Percentiles rank a stretch among this genome's conserved stretches.
Evolutionary conservation across 1,140 invertebrate genomes (phyloP).

Genomic region (Polypedilum pembai): DNA sequence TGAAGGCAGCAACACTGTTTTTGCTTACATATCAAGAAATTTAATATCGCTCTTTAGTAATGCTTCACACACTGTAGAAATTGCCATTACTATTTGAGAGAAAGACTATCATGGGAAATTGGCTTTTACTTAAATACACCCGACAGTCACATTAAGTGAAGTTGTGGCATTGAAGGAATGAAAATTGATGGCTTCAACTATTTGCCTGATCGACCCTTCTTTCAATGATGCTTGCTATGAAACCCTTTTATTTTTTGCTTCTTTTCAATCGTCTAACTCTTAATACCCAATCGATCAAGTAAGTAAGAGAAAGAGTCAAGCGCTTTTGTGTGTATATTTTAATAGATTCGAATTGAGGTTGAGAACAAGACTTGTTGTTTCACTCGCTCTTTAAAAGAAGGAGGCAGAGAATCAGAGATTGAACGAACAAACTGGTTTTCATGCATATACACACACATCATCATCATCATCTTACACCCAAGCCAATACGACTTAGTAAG

Average conservation of each 20-base stretch:
- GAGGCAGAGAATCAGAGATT: neutral
- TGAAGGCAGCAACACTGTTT: too few species aligned
- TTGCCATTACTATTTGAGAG: too few species aligned
- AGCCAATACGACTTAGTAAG: neutral
- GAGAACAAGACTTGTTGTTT: too few species aligned
- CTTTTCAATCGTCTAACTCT: neutral
- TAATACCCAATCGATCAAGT: conserved; percentile 8
- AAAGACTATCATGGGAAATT: neutral
- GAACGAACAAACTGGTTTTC: neutral
- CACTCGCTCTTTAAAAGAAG: too few species aligned
- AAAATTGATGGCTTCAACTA: conserved; percentile 13
- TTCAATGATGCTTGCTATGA: neutral
- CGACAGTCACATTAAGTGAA: conserved; percentile 5
- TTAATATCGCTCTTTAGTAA: too few species aligned
- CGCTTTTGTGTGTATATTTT: neutral
- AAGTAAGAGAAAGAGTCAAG: neutral
- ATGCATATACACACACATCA: too few species aligned
- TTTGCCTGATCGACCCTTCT: neutral
- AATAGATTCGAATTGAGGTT: conserved; percentile 2
- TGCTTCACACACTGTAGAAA: too few species aligned
- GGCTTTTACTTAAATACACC: neutral
- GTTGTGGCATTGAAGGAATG: neutral
- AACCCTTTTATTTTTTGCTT: neutral
- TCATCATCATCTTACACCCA: neutral
- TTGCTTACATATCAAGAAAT: too few species aligned